Evolutionary conservation across 35 echinoderm and acorn worm genomes (phyloP), one percentile per base, ranked within the genome.

Genomic region (Amphiura filiformis): DNA sequence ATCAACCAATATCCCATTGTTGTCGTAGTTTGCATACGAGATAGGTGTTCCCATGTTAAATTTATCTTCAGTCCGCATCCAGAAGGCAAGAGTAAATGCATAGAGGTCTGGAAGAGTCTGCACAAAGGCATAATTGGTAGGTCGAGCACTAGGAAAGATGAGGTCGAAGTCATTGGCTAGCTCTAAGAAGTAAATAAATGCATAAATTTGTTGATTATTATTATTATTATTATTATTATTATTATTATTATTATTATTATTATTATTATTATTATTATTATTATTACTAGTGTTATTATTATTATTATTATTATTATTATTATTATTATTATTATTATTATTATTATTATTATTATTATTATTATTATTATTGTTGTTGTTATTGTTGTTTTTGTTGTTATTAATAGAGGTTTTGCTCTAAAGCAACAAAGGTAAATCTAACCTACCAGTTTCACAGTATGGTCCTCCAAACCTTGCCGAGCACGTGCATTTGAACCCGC

Each of bases 31-130:
- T 9, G 87, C 86, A 41, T 94, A 94, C 1, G 92, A 94, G 32
- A 94, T 37, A 14, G 92, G 92, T 3, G 88, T 90, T 37, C 92
- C 92, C 12, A 80, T 78, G 39, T 86, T 90, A 5, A 32, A 35
- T n/a, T 23, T 76, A 64, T 94, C 92, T 14, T 77, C 15, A 9
- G 92, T 94, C 22, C 64, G 70, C 92, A 94, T 94, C 92, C 92
- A 94, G 39, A 94, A 94, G 13, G 92, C 35, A 3, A 94, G 0
- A 34, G 92, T 94, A 23, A 94, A 86, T 14, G 88, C 92, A 39
- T 90, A 87, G 22, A 94, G 78, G 47, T 86, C 82, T 0, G 92
- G 92, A 0, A 94, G 22, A 31, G 64, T 81, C 26, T 77, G 35
- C 32, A 90, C 37, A 32, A 37, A 44, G 0, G 38, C 83, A 35